Evolutionary conservation across 2,113 vertebrate species (phyloP).

Genomic region (Spea bombifrons): DNA sequence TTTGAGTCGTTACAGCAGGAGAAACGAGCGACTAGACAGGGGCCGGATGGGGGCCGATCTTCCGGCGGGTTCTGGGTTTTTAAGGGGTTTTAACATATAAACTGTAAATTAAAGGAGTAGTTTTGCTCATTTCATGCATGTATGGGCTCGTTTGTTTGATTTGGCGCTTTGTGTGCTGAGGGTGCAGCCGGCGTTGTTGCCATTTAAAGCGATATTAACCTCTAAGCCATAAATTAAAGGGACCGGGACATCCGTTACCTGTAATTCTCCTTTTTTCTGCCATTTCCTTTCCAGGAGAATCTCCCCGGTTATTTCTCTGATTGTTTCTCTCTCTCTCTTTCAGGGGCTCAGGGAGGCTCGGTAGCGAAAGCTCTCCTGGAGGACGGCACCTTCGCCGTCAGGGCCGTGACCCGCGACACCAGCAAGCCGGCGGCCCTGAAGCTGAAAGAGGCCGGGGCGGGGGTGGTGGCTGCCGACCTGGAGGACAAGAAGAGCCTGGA

Average conservation of each 20-base stretch:
- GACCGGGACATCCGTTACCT: neutral
- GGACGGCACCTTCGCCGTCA: constrained; percentile 59
- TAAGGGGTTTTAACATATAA: too few species aligned
- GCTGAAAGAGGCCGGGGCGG: constrained; percentile 57
- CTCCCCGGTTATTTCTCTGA: neutral
- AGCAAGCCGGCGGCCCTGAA: constrained; percentile 45
- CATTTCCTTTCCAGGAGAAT: neutral
- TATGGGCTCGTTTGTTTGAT: too few species aligned
- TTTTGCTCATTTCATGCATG: too few species aligned
- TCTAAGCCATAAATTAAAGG: neutral
- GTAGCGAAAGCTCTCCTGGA: constrained; percentile 59
- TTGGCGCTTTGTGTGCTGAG: neutral
- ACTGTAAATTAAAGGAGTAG: too few species aligned
- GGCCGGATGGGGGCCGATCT: too few species aligned
- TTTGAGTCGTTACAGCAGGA: too few species aligned
- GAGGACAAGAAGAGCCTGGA: constrained; percentile 57
- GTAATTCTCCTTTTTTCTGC: neutral
- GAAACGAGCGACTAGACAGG: too few species aligned
- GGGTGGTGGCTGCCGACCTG: constrained; percentile 60
- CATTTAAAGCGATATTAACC: neutral
- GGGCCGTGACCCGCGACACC: constrained; percentile 55
- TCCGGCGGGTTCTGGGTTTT: neutral
- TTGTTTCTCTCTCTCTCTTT: neutral
- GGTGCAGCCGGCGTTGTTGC: neutral
- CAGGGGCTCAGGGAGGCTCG: constrained; percentile 61